Evolutionary conservation across 1,140 invertebrate genomes (phyloP), one percentile per base, ranked within the genome.

Genomic region (Bombyx mori): DNA sequence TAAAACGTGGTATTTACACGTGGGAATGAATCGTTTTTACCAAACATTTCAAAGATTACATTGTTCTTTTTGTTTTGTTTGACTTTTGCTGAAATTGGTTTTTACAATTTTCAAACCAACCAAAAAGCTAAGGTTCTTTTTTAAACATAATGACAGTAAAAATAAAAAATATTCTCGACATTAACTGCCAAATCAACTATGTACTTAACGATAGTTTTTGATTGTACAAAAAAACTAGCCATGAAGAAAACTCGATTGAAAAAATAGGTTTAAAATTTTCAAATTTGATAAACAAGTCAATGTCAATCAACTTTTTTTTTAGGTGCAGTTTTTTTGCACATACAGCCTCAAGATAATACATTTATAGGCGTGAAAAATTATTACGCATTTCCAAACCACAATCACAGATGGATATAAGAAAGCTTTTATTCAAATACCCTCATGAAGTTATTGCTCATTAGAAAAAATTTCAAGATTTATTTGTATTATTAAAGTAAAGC

Each of bases 1-100:
- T 66, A 68, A 71, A 73, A 61, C 59, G 72, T 82, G 77, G 76
- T 82, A 82, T 82, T 6, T 82, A 82, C 79, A 82, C 44, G 59
- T 74, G 79, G 70, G 76, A 82, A 82, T 79, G 79, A 82, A 80
- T 78, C 79, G 61, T 61, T 54, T 12, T 44, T 10, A 44, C 42
- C 1, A 43, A 18, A 10, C 10, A 9, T 43, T 54, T 44, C 46
- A 47, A 47, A 7, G 8, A 47, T 44, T 44, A 53, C 10, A 44
- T 44, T 18, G 7, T 44, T 54, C 10, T 50, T 6, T 50, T 12
- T 12, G 7, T 8, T 22, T 18, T 8, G 26, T 50, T 18, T 26
- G 12, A 12, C 7, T 22, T 26, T 18, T 12, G 7, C 12, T 8
- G 6, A 47, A 10, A 10, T 12, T 47, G n/a, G 26, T 7, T 50